Conservation (phyloP, 1,140 invertebrate species). For the Eumeta japonica region DNA sequence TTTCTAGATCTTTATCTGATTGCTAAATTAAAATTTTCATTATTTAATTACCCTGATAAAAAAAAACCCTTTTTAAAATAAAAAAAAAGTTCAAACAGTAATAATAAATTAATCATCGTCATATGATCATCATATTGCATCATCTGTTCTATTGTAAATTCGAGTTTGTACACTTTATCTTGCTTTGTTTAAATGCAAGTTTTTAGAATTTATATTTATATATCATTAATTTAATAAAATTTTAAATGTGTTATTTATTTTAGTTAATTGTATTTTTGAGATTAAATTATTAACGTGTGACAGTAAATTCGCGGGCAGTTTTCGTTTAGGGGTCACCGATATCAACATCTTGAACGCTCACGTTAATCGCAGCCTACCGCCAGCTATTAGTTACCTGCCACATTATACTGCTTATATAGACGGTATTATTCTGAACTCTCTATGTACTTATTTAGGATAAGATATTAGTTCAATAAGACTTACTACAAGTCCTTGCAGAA, state of each 20-base stretch:
- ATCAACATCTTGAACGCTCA: constrained; percentile 64
- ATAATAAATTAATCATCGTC: too few species aligned
- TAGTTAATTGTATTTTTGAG: constrained; percentile 33
- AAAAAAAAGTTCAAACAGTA: too few species aligned
- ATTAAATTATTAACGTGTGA: constrained; percentile 44
- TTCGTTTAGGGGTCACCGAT: constrained; percentile 76
- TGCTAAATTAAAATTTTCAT: too few species aligned
- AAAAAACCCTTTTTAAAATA: too few species aligned
- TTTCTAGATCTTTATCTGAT: too few species aligned
- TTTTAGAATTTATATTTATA: too few species aligned
- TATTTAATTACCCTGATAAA: too few species aligned
- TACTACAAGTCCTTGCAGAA: constrained; percentile 37
- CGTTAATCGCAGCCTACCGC: constrained; percentile 60
- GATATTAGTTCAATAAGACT: constrained; percentile 35
- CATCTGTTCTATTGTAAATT: too few species aligned
- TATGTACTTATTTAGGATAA: constrained; percentile 29
- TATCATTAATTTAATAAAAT: neutral
- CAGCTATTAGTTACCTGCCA: constrained; percentile 60
- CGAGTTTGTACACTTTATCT: too few species aligned
- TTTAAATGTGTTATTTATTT: constrained; percentile 61
- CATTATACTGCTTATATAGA: constrained; percentile 66
- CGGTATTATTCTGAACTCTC: constrained; percentile 55
- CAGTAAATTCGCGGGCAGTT: constrained; percentile 70
- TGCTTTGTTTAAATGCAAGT: too few species aligned
- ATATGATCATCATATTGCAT: too few species aligned